These are phyloP conservation scores for Pterocles burchelli DNA, from an alignment of 2,113 vertebrate species.

Conservation along the genomic window DNA sequence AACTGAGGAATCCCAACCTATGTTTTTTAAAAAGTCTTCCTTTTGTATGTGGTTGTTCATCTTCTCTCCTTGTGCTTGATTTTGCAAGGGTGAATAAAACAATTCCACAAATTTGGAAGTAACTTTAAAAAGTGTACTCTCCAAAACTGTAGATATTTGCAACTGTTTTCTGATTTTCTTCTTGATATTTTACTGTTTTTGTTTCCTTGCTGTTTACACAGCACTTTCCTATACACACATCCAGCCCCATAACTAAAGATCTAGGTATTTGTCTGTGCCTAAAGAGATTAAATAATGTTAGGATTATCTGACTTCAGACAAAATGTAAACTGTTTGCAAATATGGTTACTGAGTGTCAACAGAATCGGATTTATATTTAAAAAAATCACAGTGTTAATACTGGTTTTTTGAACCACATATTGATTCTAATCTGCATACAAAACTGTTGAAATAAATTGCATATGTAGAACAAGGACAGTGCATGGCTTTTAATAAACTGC, in stretches of 20 bases:
- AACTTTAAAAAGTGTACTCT: not conserved
- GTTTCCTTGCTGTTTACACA: not conserved
- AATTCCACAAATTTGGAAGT: not conserved
- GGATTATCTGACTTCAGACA: constrained; percentile 5
- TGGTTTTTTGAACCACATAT: not conserved
- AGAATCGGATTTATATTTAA: not conserved
- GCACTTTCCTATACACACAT: not conserved
- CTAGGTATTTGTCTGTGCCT: not conserved
- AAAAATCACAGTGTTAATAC: not conserved
- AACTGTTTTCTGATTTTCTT: not conserved
- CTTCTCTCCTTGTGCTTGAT: not conserved
- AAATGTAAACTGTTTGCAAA: constrained; percentile 23
- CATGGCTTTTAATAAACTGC: not conserved
- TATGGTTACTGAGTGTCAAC: not conserved
- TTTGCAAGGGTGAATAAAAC: not conserved
- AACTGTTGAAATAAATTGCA: not conserved
- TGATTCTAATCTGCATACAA: not conserved
- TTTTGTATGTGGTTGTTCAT: not conserved
- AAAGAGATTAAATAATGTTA: constrained; percentile 14
- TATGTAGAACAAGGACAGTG: not conserved
- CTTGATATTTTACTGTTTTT: not conserved
- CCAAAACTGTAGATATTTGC: not conserved
- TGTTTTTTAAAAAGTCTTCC: not conserved
- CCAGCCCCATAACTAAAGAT: not conserved
- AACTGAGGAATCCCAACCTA: not conserved